These are phyloP conservation scores for Sula dactylatra DNA, from an alignment of 2,113 vertebrate genomes.

Conservation along the genomic window DNA sequence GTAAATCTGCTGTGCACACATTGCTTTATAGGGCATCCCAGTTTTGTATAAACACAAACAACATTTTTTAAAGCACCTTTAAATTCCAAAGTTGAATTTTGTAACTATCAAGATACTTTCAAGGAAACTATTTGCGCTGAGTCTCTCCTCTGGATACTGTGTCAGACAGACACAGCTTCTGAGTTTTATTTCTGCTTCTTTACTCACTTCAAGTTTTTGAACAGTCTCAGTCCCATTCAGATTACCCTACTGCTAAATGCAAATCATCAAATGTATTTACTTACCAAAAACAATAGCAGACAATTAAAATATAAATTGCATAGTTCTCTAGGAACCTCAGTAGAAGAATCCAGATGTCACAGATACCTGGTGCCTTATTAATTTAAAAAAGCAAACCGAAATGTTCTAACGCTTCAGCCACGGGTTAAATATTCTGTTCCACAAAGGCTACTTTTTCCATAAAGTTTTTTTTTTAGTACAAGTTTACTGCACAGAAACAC, in stretches of 20 bases:
- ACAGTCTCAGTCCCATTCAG: neutral
- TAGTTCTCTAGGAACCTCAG: neutral
- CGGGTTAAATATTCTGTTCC: neutral
- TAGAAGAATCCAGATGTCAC: neutral
- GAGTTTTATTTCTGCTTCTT: neutral
- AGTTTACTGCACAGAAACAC: neutral
- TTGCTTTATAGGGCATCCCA: slow-evolving; percentile 26
- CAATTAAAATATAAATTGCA: neutral
- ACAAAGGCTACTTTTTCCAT: slow-evolving; percentile 5
- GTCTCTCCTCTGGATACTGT: neutral
- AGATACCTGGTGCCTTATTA: neutral
- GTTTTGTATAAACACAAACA: neutral
- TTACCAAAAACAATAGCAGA: neutral
- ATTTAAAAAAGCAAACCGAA: neutral
- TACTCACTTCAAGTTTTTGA: neutral
- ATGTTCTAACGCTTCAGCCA: neutral
- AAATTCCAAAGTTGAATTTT: neutral
- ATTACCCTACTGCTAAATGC: neutral
- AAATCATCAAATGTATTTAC: neutral
- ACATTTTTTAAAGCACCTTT: slow-evolving; percentile 5
- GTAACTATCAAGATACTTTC: neutral
- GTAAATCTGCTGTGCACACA: slow-evolving; percentile 57
- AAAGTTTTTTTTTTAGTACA: neutral
- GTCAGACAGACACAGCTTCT: neutral
- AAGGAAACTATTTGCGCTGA: neutral